Conservation (phyloP, 2,797 vertebrate species). For the Falco rusticolus region DNA sequence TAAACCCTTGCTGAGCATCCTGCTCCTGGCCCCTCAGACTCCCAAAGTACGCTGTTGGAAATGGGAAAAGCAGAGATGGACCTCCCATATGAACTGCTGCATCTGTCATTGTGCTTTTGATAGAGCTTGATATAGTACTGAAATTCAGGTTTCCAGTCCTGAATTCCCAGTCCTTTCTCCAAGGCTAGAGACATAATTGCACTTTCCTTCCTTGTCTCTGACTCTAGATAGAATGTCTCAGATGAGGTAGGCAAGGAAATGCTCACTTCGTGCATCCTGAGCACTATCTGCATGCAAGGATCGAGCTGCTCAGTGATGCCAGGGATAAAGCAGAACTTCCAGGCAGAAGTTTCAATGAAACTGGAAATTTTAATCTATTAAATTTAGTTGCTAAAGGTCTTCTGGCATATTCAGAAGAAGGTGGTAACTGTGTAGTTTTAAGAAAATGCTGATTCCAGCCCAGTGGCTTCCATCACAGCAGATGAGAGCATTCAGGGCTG, state of each 20-base stretch:
- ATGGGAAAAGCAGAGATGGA: not conserved
- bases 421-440: not conserved
- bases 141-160: not conserved
- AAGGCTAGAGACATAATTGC: not conserved
- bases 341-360: not conserved
- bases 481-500: not conserved
- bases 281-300: not conserved
- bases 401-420: not conserved
- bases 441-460: not conserved
- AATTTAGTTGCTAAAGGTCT: not conserved
- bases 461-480: not conserved
- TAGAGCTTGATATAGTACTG: not conserved
- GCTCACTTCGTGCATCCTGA: not conserved
- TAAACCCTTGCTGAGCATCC: not conserved
- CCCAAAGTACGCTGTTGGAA: not conserved
- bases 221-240: not conserved
- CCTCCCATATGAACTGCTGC: not conserved
- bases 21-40: not conserved
- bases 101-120: not conserved
- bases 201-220: not conserved
- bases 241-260: not conserved
- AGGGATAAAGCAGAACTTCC: not conserved
- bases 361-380: not conserved
- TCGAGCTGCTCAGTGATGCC: not conserved
- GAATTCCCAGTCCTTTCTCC: not conserved